Evolutionary conservation across 2,113 vertebrate species (phyloP).

Genomic region (Tyrannus savana): DNA sequence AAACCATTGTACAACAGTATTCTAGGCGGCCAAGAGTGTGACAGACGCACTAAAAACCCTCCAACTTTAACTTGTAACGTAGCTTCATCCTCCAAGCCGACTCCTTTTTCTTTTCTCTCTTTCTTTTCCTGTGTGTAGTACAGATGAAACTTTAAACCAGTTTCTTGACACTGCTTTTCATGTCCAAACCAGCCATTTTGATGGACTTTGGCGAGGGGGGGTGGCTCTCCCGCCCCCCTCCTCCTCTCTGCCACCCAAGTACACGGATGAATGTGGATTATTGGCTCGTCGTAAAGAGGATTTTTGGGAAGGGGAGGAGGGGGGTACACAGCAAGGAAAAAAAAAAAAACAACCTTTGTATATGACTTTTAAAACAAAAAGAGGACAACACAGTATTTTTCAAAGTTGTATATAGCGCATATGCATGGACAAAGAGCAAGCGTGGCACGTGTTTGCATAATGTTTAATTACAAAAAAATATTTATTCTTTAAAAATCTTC

Average conservation of each 20-base stretch:
- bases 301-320: slow-evolving; percentile 53
- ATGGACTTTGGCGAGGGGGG: slow-evolving; percentile 77
- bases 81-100: slow-evolving; percentile 84
- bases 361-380: slow-evolving; percentile 88
- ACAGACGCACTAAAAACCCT: slow-evolving; percentile 83
- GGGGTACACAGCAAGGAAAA: slow-evolving; percentile 61
- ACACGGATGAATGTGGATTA: slow-evolving; percentile 80
- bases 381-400: slow-evolving; percentile 94
- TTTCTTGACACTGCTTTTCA: slow-evolving; percentile 91
- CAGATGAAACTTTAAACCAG: slow-evolving; percentile 77
- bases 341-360: slow-evolving; percentile 76
- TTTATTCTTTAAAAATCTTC: slow-evolving; percentile 99
- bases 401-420: slow-evolving; percentile 99
- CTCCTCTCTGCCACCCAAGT: slow-evolving; percentile 33
- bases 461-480: slow-evolving; percentile 97
- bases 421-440: slow-evolving; percentile 97
- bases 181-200: slow-evolving; percentile 86
- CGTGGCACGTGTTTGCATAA: slow-evolving; percentile 99
- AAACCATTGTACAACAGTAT: slow-evolving; percentile 97
- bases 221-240: slow-evolving; percentile 31
- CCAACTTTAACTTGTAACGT: slow-evolving; percentile 90
- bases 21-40: slow-evolving; percentile 91
- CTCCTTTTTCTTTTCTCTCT: slow-evolving; percentile 76
- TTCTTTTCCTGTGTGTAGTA: slow-evolving; percentile 83
- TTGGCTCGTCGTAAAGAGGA: slow-evolving; percentile 80